Evolutionary conservation across 2,113 vertebrate species (phyloP).

Genomic region (Gallinago media): DNA sequence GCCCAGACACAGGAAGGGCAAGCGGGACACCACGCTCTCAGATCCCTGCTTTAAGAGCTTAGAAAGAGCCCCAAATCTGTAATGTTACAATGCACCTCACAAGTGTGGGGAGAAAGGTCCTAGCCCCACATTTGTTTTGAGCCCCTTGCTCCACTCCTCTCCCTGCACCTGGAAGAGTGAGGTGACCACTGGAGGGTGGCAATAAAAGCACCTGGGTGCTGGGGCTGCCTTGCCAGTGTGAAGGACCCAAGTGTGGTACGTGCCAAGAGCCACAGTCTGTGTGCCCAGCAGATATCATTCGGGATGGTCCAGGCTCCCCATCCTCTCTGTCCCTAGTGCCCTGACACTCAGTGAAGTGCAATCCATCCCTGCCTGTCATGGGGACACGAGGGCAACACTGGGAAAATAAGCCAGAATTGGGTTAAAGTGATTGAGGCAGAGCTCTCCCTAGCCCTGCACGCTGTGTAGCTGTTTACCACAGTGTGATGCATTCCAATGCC

Average conservation of each 20-base stretch:
- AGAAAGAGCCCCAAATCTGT: neutral
- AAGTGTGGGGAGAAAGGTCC: neutral
- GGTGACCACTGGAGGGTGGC: neutral
- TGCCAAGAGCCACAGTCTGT: neutral
- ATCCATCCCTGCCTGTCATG: neutral
- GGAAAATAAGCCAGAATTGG: neutral
- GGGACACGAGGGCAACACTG: neutral
- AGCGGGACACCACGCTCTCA: accelerated
- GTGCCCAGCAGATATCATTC: neutral
- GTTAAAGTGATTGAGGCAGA: neutral
- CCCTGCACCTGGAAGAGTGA: neutral
- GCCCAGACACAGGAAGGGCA: neutral
- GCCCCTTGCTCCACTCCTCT: neutral
- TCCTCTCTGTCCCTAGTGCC: accelerated
- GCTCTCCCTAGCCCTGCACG: neutral
- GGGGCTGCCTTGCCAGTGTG: neutral
- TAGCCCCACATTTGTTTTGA: neutral
- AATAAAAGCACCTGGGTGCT: neutral
- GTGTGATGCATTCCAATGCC: neutral
- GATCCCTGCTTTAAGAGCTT: neutral
- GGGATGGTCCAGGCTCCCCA: neutral
- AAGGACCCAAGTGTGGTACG: neutral
- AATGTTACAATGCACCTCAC: neutral
- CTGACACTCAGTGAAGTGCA: neutral
- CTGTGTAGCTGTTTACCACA: neutral